phyloP scores from a whole-genome alignment of 1,140 invertebrate genomes.

The Procambarus clarkii region DNA sequence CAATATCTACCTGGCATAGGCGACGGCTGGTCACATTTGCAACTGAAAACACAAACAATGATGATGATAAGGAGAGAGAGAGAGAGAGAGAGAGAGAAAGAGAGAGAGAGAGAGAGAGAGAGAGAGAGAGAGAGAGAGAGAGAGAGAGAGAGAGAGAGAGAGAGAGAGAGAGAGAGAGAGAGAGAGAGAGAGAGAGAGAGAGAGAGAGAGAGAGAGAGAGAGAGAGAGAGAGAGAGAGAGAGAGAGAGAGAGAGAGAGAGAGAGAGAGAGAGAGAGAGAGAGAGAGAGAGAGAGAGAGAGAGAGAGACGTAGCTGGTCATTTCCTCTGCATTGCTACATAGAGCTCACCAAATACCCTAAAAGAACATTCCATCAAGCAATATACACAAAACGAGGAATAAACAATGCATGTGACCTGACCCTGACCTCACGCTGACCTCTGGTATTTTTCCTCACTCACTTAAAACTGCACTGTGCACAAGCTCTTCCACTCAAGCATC shows the following conservation, averaged over 20 bases:
- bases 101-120: constrained; percentile 2
- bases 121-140: constrained; percentile 2
- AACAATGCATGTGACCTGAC: too few species aligned
- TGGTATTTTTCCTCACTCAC: too few species aligned
- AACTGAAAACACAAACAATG: too few species aligned
- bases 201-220: not conserved
- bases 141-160: constrained; percentile 2
- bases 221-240: not conserved
- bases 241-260: not conserved
- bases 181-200: not conserved
- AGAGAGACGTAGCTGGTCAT: not conserved
- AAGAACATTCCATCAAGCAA: too few species aligned
- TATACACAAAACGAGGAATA: too few species aligned
- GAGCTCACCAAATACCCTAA: too few species aligned
- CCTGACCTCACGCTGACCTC: too few species aligned
- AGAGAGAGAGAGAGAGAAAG: not conserved
- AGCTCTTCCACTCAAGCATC: too few species aligned
- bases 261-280: not conserved
- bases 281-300: not conserved
- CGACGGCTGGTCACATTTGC: too few species aligned
- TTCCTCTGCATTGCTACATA: too few species aligned
- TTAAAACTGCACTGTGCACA: too few species aligned
- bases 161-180: constrained; percentile 2
- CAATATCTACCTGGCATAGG: too few species aligned
- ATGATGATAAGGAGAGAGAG: not conserved